Base-by-base conservation (phyloP, 1,140 invertebrate species). In the Venturia canescens region DNA sequence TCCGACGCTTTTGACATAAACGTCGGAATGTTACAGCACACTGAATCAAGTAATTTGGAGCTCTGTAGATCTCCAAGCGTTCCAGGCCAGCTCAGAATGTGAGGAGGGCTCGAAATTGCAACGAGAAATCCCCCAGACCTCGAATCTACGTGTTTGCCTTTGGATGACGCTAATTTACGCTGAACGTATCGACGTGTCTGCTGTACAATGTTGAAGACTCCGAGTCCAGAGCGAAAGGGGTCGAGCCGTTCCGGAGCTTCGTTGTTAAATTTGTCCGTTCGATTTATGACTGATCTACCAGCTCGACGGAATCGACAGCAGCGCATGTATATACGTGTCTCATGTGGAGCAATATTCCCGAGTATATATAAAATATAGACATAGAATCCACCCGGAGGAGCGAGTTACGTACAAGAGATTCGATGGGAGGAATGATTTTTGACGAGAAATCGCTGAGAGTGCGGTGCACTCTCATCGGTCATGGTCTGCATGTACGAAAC, bases 261-360 rank as follows among this genome's bases (percentile, higher is more conserved):
- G 38, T 72, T 72, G 70, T 72, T 48, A 72, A 72, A 72, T 72
- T 72, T 48, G 26, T 72, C 70, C 70, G 70, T 72, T 50, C 70
- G 70, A 72, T 72, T 72, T 72, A 72, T 72, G 70, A 72, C n/a
- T 26, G 21, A 72, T 50, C 38, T 4, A 72, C 34, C 5, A 21
- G 38, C 70, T n/a, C 29, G 38, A 50, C 11, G 18, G 4, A 72
- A 34, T 11, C 34, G 70, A 72, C 70, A 72, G 38, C 26, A 27
- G 3, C 21, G 9, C 26, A 15, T 67, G 29, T 27, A 29, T 5
- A 3, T 67, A 26, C 29, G 2, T 27, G 21, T 23, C 11, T 6
- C 60, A n/a, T 57, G n/a, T 11, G 21, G 3, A 70, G n/a, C n/a
- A n/a, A n/a, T n/a, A n/a, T n/a, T n/a, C n/a, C n/a, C 29, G 38